Evolutionary conservation across 2,113 vertebrate species (phyloP).

Genomic region (Ictalurus furcatus): DNA sequence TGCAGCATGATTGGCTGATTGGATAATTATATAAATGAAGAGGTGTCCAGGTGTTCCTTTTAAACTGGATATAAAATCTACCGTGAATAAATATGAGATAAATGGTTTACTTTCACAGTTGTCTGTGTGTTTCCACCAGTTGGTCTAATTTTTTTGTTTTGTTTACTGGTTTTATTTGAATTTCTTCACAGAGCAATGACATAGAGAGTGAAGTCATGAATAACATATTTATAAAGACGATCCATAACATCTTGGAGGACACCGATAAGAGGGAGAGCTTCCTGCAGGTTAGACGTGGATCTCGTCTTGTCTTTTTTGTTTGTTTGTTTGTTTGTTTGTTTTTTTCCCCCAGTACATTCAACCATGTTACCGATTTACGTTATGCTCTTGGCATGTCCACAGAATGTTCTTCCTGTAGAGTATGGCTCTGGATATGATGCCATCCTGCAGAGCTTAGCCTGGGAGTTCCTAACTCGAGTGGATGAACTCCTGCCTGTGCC

Average conservation of each 20-base stretch:
- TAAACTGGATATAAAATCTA: neutral
- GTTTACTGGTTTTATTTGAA: neutral
- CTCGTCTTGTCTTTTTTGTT: neutral
- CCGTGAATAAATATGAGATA: neutral
- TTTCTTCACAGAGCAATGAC: conserved; percentile 44
- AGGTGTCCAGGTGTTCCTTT: neutral
- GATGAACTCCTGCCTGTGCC: conserved; percentile 56
- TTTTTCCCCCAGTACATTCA: neutral
- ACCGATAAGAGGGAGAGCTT: conserved; percentile 43
- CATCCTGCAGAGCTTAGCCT: conserved; percentile 53
- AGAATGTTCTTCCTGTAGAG: conserved; percentile 54
- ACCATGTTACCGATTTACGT: neutral
- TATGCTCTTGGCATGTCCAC: neutral
- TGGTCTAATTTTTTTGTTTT: neutral
- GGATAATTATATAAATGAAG: neutral
- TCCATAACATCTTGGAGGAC: conserved; percentile 51
- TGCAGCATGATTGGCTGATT: neutral
- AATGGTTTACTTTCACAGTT: neutral
- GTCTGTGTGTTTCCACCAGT: neutral
- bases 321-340: no score
- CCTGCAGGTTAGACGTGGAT: conserved; percentile 39
- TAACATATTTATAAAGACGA: conserved; percentile 49
- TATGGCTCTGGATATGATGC: conserved; percentile 51
- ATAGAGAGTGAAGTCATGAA: conserved; percentile 51
- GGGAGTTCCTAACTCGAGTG: conserved; percentile 54